Percentiles rank a stretch among this genome's conserved stretches.
Conservation (phyloP, 2,113 vertebrate genomes). For the Limanda limanda region DNA sequence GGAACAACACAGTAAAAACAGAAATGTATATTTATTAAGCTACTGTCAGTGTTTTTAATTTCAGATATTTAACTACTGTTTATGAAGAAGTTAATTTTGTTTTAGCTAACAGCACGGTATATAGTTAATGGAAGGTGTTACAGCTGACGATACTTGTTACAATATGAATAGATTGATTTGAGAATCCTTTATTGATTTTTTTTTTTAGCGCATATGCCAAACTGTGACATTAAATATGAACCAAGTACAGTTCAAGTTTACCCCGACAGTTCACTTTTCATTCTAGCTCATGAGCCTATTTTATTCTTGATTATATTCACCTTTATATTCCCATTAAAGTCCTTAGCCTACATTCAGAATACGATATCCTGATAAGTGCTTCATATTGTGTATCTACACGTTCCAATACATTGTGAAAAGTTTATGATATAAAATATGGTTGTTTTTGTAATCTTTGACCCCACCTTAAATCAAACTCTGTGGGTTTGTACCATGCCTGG, state of each 20-base stretch:
- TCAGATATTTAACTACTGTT: slow-evolving; percentile 65
- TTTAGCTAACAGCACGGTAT: slow-evolving; percentile 4
- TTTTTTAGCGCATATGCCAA: slow-evolving; percentile 28
- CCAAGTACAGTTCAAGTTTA: slow-evolving; percentile 3
- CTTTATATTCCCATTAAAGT: not conserved
- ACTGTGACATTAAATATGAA: slow-evolving; percentile 25
- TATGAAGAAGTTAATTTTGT: slow-evolving; percentile 49
- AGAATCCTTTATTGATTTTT: slow-evolving; percentile 2
- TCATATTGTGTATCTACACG: not conserved
- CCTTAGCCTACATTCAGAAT: not conserved
- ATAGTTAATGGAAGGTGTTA: not conserved
- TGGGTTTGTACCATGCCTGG: not conserved
- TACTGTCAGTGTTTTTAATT: slow-evolving; percentile 59
- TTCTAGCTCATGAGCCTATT: not conserved
- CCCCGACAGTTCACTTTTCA: not conserved
- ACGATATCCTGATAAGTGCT: not conserved
- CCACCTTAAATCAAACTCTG: too few species aligned
- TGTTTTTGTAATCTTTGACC: too few species aligned
- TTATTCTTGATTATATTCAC: not conserved
- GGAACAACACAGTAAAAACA: slow-evolving; percentile 34
- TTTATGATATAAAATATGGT: not conserved
- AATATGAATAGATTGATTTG: slow-evolving; percentile 12
- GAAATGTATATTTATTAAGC: slow-evolving; percentile 75
- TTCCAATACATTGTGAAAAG: not conserved
- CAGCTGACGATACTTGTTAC: slow-evolving; percentile 25